Conservation (phyloP, 2,797 vertebrate genomes). For the Clarias laeviceps region DNA sequence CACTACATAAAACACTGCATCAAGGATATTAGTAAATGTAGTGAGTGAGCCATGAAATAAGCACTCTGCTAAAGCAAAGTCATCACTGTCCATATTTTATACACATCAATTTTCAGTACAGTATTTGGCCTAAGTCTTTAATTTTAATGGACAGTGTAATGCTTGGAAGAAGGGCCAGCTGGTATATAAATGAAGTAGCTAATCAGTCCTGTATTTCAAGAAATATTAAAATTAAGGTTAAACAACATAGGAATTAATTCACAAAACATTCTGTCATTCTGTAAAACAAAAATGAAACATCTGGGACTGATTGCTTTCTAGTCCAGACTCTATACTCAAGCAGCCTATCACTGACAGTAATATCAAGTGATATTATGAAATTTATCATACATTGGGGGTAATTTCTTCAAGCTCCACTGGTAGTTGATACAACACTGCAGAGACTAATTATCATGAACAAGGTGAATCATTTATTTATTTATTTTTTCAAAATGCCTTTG, state of each 20-base stretch:
- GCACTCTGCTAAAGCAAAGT: conserved; percentile 20
- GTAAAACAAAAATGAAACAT: not conserved
- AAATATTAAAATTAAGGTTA: not conserved
- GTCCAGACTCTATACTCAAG: not conserved
- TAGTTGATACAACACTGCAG: not conserved
- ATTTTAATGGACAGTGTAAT: conserved; percentile 13
- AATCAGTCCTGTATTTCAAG: not conserved
- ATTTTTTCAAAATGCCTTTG: not conserved
- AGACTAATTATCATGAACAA: not conserved
- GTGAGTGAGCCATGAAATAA: conserved; percentile 33
- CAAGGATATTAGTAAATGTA: conserved; percentile 24
- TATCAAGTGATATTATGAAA: not conserved
- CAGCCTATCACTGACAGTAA: not conserved
- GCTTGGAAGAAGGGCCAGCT: not conserved
- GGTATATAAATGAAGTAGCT: not conserved
- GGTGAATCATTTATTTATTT: not conserved
- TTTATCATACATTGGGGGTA: not conserved
- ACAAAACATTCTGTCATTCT: not conserved
- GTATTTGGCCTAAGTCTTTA: conserved; percentile 8
- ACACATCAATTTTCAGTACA: conserved; percentile 31
- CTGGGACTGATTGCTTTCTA: not conserved
- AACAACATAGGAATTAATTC: not conserved
- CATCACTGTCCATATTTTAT: conserved; percentile 20
- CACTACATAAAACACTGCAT: conserved; percentile 21
- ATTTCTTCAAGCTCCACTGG: not conserved